These are phyloP conservation scores for Pectinophora gossypiella DNA, from an alignment of 1,140 invertebrate species.

Conservation along the genomic window DNA sequence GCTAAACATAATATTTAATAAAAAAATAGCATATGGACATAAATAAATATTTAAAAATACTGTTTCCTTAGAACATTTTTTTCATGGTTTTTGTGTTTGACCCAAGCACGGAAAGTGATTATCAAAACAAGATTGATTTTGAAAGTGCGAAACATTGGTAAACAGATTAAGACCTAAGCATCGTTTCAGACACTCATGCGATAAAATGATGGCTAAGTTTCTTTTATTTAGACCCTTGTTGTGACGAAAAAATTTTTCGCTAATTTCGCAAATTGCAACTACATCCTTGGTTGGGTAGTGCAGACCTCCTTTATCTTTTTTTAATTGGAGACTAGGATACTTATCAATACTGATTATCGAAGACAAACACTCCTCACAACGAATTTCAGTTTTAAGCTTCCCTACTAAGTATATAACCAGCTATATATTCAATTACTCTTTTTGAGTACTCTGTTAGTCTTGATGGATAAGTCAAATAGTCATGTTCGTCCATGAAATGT, in stretches of 20 bases:
- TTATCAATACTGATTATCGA: neutral
- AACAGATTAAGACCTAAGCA: neutral
- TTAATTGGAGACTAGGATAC: neutral
- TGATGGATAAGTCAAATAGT: neutral
- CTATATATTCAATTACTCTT: neutral
- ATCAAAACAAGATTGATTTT: neutral
- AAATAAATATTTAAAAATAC: too few species aligned
- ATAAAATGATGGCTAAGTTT: neutral
- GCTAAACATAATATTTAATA: too few species aligned
- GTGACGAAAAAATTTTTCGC: neutral
- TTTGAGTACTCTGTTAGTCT: neutral
- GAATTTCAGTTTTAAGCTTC: neutral
- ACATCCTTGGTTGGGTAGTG: neutral
- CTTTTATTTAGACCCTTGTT: neutral
- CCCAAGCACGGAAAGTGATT: neutral
- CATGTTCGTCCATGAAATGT: neutral
- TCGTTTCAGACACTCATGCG: neutral
- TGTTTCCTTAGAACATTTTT: too few species aligned
- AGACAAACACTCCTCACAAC: neutral
- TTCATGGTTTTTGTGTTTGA: too few species aligned
- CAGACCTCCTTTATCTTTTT: neutral
- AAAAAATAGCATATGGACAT: too few species aligned
- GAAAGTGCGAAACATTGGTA: neutral
- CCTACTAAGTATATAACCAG: neutral
- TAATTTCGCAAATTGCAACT: neutral